These are phyloP conservation scores for Crypturellus tataupa DNA, from an alignment of 2,797 vertebrate species.

Conservation along the genomic window DNA sequence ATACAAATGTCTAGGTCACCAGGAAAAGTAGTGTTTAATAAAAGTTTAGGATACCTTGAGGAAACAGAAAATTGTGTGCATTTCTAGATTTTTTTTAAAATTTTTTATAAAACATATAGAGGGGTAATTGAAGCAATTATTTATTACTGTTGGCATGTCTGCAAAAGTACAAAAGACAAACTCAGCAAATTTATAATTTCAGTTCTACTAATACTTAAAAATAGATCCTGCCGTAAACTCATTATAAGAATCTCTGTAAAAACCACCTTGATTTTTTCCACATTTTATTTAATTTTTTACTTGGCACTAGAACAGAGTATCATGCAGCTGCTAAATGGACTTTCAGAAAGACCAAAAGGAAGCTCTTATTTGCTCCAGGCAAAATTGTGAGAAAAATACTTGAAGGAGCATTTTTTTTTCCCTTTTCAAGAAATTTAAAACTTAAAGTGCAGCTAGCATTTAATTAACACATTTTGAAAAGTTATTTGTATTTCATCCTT, in stretches of 20 bases:
- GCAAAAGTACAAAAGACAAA: background rate
- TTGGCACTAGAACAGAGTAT: background rate
- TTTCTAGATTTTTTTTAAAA: background rate
- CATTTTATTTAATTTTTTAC: background rate
- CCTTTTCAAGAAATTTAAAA: background rate
- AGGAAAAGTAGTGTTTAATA: background rate
- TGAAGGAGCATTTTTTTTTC: background rate
- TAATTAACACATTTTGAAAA: background rate
- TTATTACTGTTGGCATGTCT: background rate
- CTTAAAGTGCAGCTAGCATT: background rate
- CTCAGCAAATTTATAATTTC: background rate
- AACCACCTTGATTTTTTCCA: background rate
- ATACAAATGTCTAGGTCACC: background rate
- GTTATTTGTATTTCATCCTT: background rate
- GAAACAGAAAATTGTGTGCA: background rate
- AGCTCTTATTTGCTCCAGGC: background rate
- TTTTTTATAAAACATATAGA: background rate
- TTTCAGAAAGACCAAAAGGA: background rate
- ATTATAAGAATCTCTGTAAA: background rate
- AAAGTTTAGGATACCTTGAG: background rate
- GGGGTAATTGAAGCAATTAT: background rate
- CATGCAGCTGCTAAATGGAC: background rate
- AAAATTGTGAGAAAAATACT: background rate
- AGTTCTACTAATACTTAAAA: background rate
- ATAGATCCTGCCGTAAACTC: background rate